These are phyloP conservation scores for Actinernus sp. DNA, from an alignment of 92 coral and sea anemone genomes.

Conservation along the genomic window DNA sequence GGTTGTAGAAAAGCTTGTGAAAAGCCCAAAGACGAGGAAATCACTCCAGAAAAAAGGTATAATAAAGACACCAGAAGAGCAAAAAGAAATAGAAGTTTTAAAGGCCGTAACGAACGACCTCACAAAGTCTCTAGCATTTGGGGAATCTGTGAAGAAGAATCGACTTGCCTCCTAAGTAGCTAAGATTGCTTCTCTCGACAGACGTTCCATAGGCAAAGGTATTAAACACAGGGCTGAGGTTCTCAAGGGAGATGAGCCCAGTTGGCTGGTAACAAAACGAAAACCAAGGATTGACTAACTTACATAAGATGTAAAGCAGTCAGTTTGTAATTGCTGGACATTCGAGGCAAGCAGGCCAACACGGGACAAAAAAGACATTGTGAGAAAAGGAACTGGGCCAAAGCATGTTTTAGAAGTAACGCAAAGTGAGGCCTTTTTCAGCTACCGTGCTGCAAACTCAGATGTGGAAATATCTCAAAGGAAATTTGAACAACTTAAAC, in stretches of 20 bases:
- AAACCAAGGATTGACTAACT: conserved; percentile 18
- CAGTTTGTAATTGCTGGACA: conserved; percentile 35
- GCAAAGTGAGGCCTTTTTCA: conserved; percentile 34
- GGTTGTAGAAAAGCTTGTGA: conserved; percentile 3
- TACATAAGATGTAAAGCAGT: conserved; percentile 20
- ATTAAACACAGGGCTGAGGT: conserved; percentile 8
- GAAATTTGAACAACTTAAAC: conserved; percentile 47
- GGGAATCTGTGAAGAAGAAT: neutral
- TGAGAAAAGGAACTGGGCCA: conserved; percentile 25
- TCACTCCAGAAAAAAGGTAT: neutral
- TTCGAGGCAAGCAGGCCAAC: conserved; percentile 46
- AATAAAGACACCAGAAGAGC: conserved; percentile 4
- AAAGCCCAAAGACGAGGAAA: conserved; percentile 1
- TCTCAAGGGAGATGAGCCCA: conserved; percentile 44
- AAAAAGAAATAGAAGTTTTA: conserved; percentile 5
- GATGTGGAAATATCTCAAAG: conserved; percentile 36
- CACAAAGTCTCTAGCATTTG: conserved; percentile 6
- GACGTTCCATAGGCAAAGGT: neutral
- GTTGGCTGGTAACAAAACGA: conserved; percentile 22
- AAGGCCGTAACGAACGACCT: neutral
- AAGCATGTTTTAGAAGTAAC: conserved; percentile 31
- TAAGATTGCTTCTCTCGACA: neutral
- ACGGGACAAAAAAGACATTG: conserved; percentile 42
- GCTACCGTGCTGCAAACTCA: conserved; percentile 19
- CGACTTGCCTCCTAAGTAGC: neutral